These are phyloP conservation scores for Tortrix viridana DNA, from an alignment of 2,888 invertebrate genomes.

Conservation along the genomic window DNA sequence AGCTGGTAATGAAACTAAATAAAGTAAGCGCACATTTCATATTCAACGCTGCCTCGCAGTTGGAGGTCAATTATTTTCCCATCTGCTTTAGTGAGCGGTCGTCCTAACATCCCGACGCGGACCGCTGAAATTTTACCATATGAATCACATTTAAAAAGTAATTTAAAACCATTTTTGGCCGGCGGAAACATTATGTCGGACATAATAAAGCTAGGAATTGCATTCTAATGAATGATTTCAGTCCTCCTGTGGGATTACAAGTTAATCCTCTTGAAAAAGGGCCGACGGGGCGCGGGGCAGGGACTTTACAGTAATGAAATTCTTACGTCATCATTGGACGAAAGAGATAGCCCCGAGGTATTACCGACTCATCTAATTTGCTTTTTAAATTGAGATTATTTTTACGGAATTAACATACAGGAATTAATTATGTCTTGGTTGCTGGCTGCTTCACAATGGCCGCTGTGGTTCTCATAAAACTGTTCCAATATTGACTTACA, in stretches of 20 bases:
- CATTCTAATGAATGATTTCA: conserved; percentile 81
- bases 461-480: too few relatives aligned
- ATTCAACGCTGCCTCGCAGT: conserved; percentile 28
- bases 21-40: conserved; percentile 24
- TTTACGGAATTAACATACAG: conserved; percentile 50
- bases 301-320: conserved; percentile 69
- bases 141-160: conserved; percentile 60
- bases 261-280: conserved; percentile 80
- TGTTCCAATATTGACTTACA: too few relatives aligned
- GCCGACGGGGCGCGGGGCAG: conserved; percentile 49
- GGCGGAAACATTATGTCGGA: conserved; percentile 58
- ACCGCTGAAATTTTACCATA: conserved; percentile 37
- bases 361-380: conserved; percentile 64
- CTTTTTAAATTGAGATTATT: conserved; percentile 56
- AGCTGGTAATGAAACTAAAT: conserved; percentile 29
- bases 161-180: conserved; percentile 66
- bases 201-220: conserved; percentile 74
- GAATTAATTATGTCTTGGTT: conserved; percentile 41
- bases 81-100: conserved; percentile 31
- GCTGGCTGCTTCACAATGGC: conserved; percentile 8
- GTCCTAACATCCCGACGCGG: conserved; percentile 29
- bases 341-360: conserved; percentile 57
- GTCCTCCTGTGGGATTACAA: conserved; percentile 79
- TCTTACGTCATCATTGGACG: conserved; percentile 72
- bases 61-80: conserved; percentile 34